A percentile compares a stretch with the other conserved stretches of the same genome.
Conservation (phyloP, 2,888 invertebrate species). For the Nephrotoma appendiculata region DNA sequence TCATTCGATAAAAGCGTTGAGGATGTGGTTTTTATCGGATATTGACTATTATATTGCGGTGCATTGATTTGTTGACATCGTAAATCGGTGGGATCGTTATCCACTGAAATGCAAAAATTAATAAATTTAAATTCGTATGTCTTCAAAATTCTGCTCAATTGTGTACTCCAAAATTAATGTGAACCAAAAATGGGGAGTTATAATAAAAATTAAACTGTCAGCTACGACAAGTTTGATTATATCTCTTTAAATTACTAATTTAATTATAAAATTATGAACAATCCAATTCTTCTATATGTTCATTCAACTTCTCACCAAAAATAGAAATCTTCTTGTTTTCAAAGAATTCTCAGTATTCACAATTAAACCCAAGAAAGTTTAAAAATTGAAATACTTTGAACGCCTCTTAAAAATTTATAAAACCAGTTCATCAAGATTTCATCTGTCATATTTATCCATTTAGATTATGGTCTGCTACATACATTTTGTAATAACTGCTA, state of each 20-base stretch:
- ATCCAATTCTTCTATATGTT: neutral
- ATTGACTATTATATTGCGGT: neutral
- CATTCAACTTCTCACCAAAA: neutral
- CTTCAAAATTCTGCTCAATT: too few relatives aligned
- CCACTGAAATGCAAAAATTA: neutral
- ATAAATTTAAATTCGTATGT: neutral
- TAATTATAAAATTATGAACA: neutral
- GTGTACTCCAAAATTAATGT: neutral
- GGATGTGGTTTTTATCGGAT: neutral
- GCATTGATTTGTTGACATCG: neutral
- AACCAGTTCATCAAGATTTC: neutral
- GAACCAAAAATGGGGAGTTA: neutral
- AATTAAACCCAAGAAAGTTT: neutral
- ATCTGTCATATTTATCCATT: neutral
- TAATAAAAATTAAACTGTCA: neutral
- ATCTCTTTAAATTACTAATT: neutral
- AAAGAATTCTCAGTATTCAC: neutral
- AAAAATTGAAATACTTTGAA: neutral
- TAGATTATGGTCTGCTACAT: neutral
- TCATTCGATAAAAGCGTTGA: neutral
- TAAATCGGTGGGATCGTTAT: neutral
- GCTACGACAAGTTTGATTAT: neutral
- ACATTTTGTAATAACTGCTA: neutral
- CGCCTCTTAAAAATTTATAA: neutral
- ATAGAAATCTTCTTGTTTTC: neutral